Evolutionary conservation across 2,113 vertebrate species (phyloP).

Genomic region (Leptobrachium ailaonicum): DNA sequence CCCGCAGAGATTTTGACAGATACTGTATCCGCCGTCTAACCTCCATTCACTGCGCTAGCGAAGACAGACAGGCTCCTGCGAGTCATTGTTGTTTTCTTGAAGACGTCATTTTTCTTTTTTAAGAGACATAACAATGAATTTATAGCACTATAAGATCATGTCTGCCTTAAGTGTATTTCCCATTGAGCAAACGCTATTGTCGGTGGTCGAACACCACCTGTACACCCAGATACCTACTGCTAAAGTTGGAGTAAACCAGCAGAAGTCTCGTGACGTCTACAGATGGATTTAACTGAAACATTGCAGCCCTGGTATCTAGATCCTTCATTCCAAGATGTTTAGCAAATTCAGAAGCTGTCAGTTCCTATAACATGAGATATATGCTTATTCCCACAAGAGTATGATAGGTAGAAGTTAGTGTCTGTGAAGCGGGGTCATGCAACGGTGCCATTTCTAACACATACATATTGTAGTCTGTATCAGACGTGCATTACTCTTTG

Average conservation of each 20-base stretch:
- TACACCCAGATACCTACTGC: background rate
- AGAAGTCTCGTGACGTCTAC: background rate
- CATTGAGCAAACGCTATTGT: background rate
- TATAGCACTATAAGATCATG: conserved; percentile 2
- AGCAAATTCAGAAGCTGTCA: too few relatives aligned
- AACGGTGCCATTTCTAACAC: background rate
- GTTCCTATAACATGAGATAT: too few relatives aligned
- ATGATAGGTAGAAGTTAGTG: background rate
- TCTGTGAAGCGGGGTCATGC: background rate
- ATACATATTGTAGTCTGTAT: background rate
- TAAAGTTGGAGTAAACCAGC: background rate
- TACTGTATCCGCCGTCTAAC: conserved; percentile 5
- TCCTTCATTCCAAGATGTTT: too few relatives aligned
- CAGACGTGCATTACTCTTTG: background rate
- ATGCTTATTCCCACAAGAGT: too few relatives aligned
- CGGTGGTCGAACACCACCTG: background rate
- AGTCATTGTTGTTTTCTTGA: conserved; percentile 5
- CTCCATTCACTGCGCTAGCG: background rate
- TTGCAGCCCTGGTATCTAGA: too few relatives aligned
- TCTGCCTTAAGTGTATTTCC: background rate
- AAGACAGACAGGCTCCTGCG: conserved; percentile 1
- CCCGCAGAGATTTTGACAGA: conserved; percentile 2
- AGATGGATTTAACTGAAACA: too few relatives aligned
- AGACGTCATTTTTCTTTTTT: conserved; percentile 13
- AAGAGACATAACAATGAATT: conserved; percentile 17